Evolutionary conservation across 1,140 invertebrate genomes (phyloP).

Genomic region (Zaprionus nigranus): DNA sequence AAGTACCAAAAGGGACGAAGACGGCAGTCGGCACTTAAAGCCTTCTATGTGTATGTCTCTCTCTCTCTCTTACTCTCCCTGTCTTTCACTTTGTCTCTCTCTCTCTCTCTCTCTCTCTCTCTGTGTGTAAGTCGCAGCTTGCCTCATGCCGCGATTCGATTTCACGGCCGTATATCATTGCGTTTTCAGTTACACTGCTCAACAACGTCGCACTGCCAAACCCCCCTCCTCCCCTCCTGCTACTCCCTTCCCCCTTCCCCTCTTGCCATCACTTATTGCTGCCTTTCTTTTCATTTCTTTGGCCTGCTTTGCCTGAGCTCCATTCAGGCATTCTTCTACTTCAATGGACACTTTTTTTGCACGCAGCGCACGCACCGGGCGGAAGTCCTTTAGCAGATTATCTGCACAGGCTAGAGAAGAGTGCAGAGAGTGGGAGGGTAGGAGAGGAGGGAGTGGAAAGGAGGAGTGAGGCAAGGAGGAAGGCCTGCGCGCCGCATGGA

Average conservation of each 20-base stretch:
- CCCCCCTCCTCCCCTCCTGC: background rate
- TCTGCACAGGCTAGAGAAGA: constrained; percentile 39
- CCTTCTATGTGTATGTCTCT: constrained; percentile 36
- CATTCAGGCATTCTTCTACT: constrained; percentile 16
- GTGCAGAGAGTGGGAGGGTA: background rate
- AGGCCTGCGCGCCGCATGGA: constrained; percentile 48
- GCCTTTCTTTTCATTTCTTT: constrained; percentile 21
- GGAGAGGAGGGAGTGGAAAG: background rate
- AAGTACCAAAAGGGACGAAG: constrained; percentile 37
- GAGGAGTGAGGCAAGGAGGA: background rate
- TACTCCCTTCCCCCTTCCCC: background rate
- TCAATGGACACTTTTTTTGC: constrained; percentile 33
- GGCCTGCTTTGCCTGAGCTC: constrained; percentile 4
- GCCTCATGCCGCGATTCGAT: constrained; percentile 61
- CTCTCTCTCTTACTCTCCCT: no score
- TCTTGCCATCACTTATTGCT: background rate
- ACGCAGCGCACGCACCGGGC: constrained; percentile 71
- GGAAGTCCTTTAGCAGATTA: constrained; percentile 84
- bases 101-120: constrained; percentile 2
- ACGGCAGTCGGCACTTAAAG: constrained; percentile 59
- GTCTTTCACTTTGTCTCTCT: constrained; percentile 9
- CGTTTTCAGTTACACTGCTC: constrained; percentile 72
- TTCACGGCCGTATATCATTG: constrained; percentile 82
- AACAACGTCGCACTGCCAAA: background rate
- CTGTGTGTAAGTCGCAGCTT: background rate